A percentile compares a stretch with the other conserved stretches of the same genome.
Conservation (phyloP, 2,888 invertebrate genomes). For the Lissocephala sabroskyi region DNA sequence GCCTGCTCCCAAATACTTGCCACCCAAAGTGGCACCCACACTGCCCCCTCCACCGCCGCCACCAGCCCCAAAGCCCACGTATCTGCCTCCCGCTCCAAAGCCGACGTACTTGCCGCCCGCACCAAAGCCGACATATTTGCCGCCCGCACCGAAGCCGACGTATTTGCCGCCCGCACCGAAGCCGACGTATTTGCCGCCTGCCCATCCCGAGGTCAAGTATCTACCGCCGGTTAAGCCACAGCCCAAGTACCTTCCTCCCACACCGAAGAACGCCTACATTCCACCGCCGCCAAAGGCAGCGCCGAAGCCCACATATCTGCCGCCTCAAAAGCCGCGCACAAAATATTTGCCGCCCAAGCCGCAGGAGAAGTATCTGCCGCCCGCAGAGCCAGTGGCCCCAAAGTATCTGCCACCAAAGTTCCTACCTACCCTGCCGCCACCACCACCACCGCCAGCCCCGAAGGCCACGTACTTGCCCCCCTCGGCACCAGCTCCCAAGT, state of each 20-base stretch:
- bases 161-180: too few relatives aligned
- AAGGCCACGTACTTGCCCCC: conserved; percentile 30
- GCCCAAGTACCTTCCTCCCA: background rate
- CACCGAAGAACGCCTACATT: background rate
- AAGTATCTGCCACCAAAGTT: conserved; percentile 53
- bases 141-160: too few relatives aligned
- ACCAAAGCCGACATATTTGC: background rate
- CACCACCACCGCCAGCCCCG: conserved; percentile 46
- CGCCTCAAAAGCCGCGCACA: conserved; percentile 29
- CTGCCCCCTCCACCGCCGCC: conserved; percentile 7
- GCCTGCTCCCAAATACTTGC: conserved; percentile 3
- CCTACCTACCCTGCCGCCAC: conserved; percentile 42
- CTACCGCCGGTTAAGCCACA: too few relatives aligned
- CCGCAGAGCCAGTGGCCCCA: conserved; percentile 14
- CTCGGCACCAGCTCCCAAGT: conserved; percentile 16
- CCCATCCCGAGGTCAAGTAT: too few relatives aligned
- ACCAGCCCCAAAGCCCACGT: conserved; percentile 9
- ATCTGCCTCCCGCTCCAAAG: conserved; percentile 10
- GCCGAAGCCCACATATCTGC: conserved; percentile 2
- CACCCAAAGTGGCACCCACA: conserved; percentile 1
- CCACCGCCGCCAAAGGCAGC: background rate
- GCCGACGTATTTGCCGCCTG: background rate
- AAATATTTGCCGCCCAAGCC: conserved; percentile 27
- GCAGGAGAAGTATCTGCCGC: background rate
- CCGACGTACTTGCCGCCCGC: background rate